These are phyloP conservation scores for Regulus satrapa DNA, from an alignment of 2,113 vertebrate genomes.

Conservation along the genomic window DNA sequence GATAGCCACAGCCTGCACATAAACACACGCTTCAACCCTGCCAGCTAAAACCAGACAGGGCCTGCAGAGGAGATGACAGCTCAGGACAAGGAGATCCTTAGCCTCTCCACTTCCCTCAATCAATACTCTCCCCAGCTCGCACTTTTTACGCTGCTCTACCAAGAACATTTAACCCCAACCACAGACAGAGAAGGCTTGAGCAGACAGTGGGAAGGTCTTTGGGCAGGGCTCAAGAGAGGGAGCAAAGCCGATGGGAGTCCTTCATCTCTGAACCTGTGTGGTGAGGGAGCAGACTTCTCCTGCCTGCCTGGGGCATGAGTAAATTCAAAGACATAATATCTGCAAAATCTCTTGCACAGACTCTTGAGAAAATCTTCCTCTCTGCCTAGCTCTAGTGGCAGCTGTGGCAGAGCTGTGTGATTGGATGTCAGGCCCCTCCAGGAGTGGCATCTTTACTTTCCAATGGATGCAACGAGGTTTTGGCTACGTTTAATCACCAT, in stretches of 20 bases:
- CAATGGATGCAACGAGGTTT: not conserved
- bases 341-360: not conserved
- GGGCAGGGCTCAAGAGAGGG: not conserved
- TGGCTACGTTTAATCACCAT: not conserved
- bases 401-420: not conserved
- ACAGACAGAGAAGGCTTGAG: not conserved
- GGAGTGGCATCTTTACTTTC: not conserved
- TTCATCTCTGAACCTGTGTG: not conserved
- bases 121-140: not conserved
- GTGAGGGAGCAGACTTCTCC: not conserved
- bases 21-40: not conserved
- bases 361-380: not conserved
- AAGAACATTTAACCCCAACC: not conserved
- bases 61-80: not conserved
- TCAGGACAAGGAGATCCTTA: not conserved
- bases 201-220: not conserved
- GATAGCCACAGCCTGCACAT: conserved; percentile 44
- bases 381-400: not conserved
- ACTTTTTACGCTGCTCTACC: not conserved
- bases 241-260: not conserved
- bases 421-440: rapidly evolving
- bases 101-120: not conserved
- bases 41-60: not conserved
- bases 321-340: not conserved
- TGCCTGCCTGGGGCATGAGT: not conserved